Evolutionary conservation across 2,113 vertebrate species (phyloP).

Genomic region (Chloebia gouldiae): DNA sequence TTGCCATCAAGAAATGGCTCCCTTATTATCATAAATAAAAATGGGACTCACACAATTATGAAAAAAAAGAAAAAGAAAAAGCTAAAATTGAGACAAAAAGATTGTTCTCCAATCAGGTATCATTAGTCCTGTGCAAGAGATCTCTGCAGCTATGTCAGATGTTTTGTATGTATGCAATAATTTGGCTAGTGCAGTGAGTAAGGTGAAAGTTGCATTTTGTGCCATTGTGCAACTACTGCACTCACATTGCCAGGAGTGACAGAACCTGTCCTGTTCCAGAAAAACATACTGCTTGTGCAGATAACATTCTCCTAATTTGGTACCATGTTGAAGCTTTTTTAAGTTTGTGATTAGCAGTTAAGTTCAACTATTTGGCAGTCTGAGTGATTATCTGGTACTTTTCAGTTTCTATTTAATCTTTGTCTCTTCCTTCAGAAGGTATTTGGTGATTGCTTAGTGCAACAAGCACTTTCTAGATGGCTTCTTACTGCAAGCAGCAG

Average conservation of each 20-base stretch:
- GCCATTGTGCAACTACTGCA: background rate
- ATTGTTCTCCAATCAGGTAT: background rate
- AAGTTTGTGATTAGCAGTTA: background rate
- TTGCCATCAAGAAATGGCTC: background rate
- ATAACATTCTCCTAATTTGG: background rate
- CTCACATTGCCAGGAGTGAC: background rate
- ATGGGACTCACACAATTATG: background rate
- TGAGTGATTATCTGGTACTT: background rate
- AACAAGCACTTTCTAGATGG: slow-evolving; percentile 32
- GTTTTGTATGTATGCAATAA: background rate
- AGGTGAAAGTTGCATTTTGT: slow-evolving; percentile 22
- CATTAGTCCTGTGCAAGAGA: background rate
- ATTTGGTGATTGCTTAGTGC: background rate
- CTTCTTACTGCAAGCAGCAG: background rate
- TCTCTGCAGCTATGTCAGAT: background rate
- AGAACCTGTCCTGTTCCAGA: background rate
- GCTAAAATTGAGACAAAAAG: background rate
- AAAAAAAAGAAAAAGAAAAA: background rate
- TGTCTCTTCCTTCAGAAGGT: background rate
- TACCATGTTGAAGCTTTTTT: background rate
- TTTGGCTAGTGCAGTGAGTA: background rate
- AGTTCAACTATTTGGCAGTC: background rate
- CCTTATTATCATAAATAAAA: background rate
- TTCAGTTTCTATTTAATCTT: background rate
- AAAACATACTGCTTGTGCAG: background rate